Evolutionary conservation across 2,797 vertebrate species (phyloP).

Genomic region (Neosilurus hyrtlii): DNA sequence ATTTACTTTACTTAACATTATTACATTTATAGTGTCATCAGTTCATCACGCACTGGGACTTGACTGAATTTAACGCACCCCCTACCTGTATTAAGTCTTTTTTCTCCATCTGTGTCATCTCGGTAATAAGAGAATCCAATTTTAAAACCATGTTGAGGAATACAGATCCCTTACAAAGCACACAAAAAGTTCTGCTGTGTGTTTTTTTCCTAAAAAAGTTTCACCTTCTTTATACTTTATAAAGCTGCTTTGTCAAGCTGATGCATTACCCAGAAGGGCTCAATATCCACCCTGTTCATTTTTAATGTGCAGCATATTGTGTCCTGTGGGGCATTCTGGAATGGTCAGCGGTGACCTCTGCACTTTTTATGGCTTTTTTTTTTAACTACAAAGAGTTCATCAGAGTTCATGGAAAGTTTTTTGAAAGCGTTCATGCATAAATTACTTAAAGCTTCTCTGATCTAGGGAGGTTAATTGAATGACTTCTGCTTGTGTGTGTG

Average conservation of each 20-base stretch:
- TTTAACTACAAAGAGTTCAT: background rate
- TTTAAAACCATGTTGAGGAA: background rate
- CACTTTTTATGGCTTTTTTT: background rate
- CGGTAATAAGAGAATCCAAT: background rate
- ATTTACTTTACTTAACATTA: too few species aligned
- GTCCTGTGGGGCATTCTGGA: conserved; percentile 27
- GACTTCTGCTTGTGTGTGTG: conserved; percentile 1
- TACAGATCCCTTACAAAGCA: background rate
- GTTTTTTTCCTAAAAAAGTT: background rate
- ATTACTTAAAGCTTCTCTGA: background rate
- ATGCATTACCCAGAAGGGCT: conserved; percentile 31
- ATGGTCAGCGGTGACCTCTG: background rate
- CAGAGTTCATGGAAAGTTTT: background rate
- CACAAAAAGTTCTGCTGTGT: background rate
- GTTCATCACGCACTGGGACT: background rate
- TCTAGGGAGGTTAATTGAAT: conserved; percentile 3
- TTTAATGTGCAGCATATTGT: conserved; percentile 43
- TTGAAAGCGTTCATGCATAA: background rate
- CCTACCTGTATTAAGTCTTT: background rate
- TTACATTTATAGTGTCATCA: too few species aligned
- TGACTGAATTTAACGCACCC: background rate
- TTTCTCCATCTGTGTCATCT: background rate
- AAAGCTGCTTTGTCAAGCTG: background rate
- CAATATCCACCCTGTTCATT: conserved; percentile 46
- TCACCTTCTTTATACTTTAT: conserved; percentile 6